These are phyloP conservation scores for Globia sparganii DNA, from an alignment of 2,888 invertebrate genomes.

Conservation along the genomic window DNA sequence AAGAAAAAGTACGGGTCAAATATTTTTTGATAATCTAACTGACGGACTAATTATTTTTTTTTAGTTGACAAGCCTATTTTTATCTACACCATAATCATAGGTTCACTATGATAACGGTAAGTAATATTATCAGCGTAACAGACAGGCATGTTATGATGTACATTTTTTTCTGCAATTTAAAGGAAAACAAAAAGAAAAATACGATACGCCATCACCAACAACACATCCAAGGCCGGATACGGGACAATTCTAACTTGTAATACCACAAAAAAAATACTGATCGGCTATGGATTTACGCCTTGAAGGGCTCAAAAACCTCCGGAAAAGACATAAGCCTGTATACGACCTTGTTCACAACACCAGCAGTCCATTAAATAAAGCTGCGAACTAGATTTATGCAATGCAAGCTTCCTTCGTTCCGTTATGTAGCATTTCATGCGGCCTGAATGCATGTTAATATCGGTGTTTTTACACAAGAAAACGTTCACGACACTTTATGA, in stretches of 20 bases:
- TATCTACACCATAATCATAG: constrained; percentile 45
- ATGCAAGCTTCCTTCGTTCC: constrained; percentile 50
- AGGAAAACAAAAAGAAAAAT: constrained; percentile 84
- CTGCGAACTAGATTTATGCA: constrained; percentile 47
- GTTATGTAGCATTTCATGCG: constrained; percentile 48
- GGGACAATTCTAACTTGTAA: constrained; percentile 15
- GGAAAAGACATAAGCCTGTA: constrained; percentile 25
- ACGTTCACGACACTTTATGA: constrained; percentile 3
- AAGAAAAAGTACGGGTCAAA: too few relatives aligned
- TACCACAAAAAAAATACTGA: neutral
- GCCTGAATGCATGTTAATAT: constrained; percentile 50
- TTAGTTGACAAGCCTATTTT: too few relatives aligned
- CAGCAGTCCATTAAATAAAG: constrained; percentile 40
- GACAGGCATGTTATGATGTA: constrained; percentile 96
- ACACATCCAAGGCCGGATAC: constrained; percentile 56
- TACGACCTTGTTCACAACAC: constrained; percentile 58
- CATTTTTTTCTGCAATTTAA: constrained; percentile 96
- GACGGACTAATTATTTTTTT: too few relatives aligned
- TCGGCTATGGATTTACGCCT: neutral
- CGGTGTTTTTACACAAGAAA: constrained; percentile 16
- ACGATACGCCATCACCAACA: constrained; percentile 50
- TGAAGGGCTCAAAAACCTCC: neutral
- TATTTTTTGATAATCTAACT: too few relatives aligned
- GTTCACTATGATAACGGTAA: constrained; percentile 31
- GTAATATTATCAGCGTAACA: constrained; percentile 94